Evolutionary conservation across 2,113 vertebrate genomes (phyloP).

Genomic region (Calcarius ornatus): DNA sequence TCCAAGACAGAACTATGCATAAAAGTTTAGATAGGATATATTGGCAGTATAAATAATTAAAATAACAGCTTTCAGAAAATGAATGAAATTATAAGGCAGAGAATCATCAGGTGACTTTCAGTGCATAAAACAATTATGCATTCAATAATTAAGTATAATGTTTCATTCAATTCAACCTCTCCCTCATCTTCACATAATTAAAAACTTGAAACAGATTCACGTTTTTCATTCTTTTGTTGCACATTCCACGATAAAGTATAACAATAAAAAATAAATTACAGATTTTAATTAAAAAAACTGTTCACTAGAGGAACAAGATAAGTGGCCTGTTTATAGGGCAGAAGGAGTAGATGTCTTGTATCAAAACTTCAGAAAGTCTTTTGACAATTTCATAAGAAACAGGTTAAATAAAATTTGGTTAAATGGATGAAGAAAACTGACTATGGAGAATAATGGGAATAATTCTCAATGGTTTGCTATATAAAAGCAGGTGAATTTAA

Average conservation of each 20-base stretch:
- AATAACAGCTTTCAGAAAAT: background rate
- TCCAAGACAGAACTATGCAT: background rate
- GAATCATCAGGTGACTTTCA: background rate
- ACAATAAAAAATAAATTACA: background rate
- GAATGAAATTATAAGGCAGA: background rate
- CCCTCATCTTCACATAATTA: background rate
- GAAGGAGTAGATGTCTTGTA: background rate
- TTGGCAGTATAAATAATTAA: background rate
- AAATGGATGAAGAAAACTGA: background rate
- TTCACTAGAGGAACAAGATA: background rate
- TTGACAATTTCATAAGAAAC: background rate
- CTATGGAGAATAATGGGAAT: background rate
- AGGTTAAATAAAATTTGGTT: background rate
- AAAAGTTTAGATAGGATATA: background rate
- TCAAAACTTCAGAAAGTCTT: background rate
- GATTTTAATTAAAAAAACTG: background rate
- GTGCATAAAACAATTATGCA: background rate
- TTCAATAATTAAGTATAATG: background rate
- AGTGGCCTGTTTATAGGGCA: background rate
- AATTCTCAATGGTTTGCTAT: background rate
- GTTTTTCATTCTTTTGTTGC: background rate
- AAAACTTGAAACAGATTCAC: background rate
- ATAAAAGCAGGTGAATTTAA: background rate
- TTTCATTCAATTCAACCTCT: background rate
- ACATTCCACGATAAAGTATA: background rate